Evolutionary conservation across 2,888 invertebrate genomes (phyloP), one percentile per base, ranked within the genome.

Genomic region (Tetheella fluctuosa): DNA sequence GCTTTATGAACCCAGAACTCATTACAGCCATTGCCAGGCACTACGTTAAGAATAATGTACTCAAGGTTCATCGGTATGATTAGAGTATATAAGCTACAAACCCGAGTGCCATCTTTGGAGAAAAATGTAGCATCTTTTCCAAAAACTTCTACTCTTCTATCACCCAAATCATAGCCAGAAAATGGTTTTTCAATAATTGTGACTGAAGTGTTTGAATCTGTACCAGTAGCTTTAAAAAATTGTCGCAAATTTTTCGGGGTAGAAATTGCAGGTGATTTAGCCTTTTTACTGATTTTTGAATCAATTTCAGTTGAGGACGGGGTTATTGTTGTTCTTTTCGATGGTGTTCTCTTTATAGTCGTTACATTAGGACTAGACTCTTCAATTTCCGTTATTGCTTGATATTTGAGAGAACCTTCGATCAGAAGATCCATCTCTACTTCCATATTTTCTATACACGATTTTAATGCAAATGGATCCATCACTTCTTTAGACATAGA

Each of bases 351-450:
- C 58, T 69, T 71, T 20, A 61, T 59, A 13, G 71, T 71, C 1
- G 71, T 64, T 5, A 57, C 39, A 52, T 82, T 81, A 2, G 64
- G 63, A 39, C 39, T 63, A 25, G 57, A 54, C 23, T 79, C 82
- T 60, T 83, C 81, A 4, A 70, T 55, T 63, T 77, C 64, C n/a
- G 64, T 58, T 15, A 81, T 63, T 62, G 86, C 86, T 68, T 87
- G 76, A 70, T 84, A 83, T 76, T 93, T 93, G 3, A 93, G 71
- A 34, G 93, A 93, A 39, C 90, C 90, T 77, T 91, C 89, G 68
- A 93, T 87, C 1, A 93, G 69, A 37, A 93, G 76, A 64, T 93
- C 93, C 57, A 71, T 60, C 58, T 78, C 84, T 7, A 89, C 82
- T 13, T 89, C 85, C 28, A 69, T 79, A 57, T 85, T 79, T 59